phyloP scores from a whole-genome alignment of 2,797 vertebrate genomes.

The Microctenopoma stevenorrisi region DNA sequence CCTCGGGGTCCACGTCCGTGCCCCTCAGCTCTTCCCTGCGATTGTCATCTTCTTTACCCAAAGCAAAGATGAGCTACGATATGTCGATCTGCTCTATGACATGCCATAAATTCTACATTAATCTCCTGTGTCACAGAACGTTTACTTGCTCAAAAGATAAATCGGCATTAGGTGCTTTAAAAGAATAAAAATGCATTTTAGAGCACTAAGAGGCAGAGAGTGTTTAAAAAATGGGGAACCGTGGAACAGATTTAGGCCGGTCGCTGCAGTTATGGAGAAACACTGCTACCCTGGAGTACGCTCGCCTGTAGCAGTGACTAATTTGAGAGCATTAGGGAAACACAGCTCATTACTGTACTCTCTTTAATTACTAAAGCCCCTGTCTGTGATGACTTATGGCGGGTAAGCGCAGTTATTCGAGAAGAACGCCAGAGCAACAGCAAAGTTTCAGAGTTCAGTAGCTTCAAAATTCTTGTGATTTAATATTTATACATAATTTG shows the following conservation, averaged over 20 bases:
- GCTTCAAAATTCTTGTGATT: neutral
- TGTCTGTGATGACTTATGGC: conserved; percentile 41
- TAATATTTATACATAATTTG: neutral
- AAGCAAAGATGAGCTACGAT: conserved; percentile 26
- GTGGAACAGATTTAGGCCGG: conserved; percentile 56
- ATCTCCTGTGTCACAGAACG: neutral
- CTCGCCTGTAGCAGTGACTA: conserved; percentile 58
- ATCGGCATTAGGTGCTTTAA: neutral
- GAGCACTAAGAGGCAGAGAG: conserved; percentile 4
- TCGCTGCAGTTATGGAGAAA: conserved; percentile 31
- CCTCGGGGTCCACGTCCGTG: conserved; percentile 40
- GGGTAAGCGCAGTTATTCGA: conserved; percentile 3
- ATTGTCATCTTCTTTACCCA: conserved; percentile 55
- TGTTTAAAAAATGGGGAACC: conserved; percentile 27
- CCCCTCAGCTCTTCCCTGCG: conserved; percentile 30
- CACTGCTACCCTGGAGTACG: conserved; percentile 42
- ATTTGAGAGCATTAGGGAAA: conserved; percentile 69
- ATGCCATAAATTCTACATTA: conserved; percentile 14
- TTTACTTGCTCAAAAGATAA: neutral
- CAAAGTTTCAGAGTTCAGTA: neutral
- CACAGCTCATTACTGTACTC: conserved; percentile 60
- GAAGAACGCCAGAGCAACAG: conserved; percentile 20
- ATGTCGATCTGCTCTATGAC: conserved; percentile 45
- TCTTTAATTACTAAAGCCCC: conserved; percentile 64
- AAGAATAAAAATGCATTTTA: conserved; percentile 2